Evolutionary conservation across 2,797 vertebrate genomes (phyloP).

Genomic region (Lagodon rhomboides): DNA sequence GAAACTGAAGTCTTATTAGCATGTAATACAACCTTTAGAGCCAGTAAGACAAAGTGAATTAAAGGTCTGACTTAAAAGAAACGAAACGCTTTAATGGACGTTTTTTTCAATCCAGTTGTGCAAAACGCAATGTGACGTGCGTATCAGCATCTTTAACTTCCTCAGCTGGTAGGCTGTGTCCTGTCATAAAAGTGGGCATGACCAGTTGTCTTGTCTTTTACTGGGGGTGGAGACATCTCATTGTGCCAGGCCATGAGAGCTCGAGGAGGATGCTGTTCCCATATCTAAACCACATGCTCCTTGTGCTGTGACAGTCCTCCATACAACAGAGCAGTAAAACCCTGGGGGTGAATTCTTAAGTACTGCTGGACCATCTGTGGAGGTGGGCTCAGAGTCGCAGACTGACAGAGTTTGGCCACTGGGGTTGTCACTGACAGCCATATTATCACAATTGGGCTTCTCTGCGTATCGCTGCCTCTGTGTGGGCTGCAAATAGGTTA

Average conservation of each 20-base stretch:
- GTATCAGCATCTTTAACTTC: conserved; percentile 34
- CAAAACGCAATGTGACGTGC: conserved; percentile 6
- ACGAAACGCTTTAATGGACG: conserved; percentile 33
- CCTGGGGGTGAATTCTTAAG: conserved; percentile 86
- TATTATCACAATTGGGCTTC: conserved; percentile 72
- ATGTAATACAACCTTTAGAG: conserved; percentile 50
- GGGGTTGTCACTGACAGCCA: conserved; percentile 75
- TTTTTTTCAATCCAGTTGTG: conserved; percentile 21
- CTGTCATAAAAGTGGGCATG: conserved; percentile 75
- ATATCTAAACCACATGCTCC: conserved; percentile 88
- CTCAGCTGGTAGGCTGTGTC: conserved; percentile 53
- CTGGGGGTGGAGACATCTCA: conserved; percentile 78
- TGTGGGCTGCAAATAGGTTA: conserved; percentile 79
- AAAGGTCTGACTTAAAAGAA: conserved; percentile 41
- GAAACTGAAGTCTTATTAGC: conserved; percentile 65
- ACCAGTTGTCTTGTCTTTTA: conserved; percentile 72
- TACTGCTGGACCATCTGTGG: conserved; percentile 84
- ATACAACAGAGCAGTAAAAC: conserved; percentile 87
- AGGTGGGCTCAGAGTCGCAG: conserved; percentile 78
- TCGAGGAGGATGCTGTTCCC: conserved; percentile 83
- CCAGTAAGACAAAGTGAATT: conserved; percentile 46
- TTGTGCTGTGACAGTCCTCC: conserved; percentile 84
- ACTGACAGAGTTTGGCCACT: conserved; percentile 81
- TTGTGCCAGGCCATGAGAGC: conserved; percentile 83
- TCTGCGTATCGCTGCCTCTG: conserved; percentile 59